A percentile compares a stretch with the other conserved stretches of the same genome.
phyloP scores from a whole-genome alignment of 2,888 invertebrate genomes.

The Apodemia hepburni region DNA sequence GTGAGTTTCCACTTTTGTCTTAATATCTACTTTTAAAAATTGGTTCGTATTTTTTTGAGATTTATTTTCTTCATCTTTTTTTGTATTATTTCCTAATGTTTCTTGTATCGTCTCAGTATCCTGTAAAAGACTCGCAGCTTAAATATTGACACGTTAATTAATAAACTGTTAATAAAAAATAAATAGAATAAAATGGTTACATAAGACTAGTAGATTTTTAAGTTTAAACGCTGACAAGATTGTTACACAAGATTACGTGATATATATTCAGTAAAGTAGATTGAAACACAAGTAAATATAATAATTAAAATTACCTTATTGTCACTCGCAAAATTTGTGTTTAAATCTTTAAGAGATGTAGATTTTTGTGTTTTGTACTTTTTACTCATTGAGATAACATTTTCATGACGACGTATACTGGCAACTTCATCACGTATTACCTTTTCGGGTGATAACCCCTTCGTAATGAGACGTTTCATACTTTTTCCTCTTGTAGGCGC shows the following conservation, averaged over 20 bases:
- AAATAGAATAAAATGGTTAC: background rate
- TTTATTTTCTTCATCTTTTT: constrained; percentile 40
- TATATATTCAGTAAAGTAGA: constrained; percentile 33
- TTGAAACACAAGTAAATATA: background rate
- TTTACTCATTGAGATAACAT: constrained; percentile 43
- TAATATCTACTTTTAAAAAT: constrained; percentile 10
- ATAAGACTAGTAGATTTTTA: background rate
- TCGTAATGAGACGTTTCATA: constrained; percentile 53
- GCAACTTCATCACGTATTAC: constrained; percentile 58
- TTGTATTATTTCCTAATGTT: constrained; percentile 58
- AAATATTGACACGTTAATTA: no score
- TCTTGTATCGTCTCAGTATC: constrained; percentile 83
- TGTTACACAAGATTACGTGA: background rate
- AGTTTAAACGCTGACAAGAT: no score
- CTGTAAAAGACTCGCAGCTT: constrained; percentile 53
- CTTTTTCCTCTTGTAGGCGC: constrained; percentile 51
- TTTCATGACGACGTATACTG: constrained; percentile 50
- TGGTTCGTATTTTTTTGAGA: background rate
- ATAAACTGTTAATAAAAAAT: no score
- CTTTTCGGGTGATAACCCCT: constrained; percentile 52
- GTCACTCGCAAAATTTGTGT: constrained; percentile 85
- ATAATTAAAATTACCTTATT: constrained; percentile 76
- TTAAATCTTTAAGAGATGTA: constrained; percentile 86
- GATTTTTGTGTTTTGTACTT: constrained; percentile 44
- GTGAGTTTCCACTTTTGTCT: constrained; percentile 36